These are phyloP conservation scores for Dermatemys mawii DNA, from an alignment of 2,113 vertebrate genomes.

Conservation along the genomic window DNA sequence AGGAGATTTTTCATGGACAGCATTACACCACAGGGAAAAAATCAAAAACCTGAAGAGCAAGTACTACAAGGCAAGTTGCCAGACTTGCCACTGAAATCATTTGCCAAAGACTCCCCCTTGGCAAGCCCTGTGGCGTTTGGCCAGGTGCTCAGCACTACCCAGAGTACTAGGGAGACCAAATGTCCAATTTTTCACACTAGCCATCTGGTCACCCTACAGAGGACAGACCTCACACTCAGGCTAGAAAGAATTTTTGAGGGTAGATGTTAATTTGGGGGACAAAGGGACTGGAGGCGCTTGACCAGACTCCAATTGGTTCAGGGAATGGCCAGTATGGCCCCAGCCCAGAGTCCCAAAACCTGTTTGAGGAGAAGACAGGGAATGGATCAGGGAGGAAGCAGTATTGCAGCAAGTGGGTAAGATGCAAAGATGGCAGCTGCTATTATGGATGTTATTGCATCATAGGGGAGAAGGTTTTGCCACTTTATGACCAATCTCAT, in stretches of 20 bases:
- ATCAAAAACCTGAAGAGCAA: not conserved
- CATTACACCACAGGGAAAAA: not conserved
- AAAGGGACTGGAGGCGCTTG: not conserved
- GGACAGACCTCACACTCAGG: not conserved
- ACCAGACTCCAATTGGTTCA: not conserved
- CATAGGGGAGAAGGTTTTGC: no score
- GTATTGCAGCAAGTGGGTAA: not conserved
- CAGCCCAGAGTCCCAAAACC: not conserved
- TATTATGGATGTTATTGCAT: not conserved
- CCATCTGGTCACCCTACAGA: no score
- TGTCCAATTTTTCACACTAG: no score
- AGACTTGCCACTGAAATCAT: not conserved
- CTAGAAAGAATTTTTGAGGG: not conserved
- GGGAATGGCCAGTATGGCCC: not conserved
- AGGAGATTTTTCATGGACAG: not conserved
- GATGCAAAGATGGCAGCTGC: not conserved
- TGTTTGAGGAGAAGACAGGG: not conserved
- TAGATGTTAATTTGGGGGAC: rapidly evolving
- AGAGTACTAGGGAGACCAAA: not conserved
- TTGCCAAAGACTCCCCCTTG: not conserved
- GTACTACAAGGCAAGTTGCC: not conserved
- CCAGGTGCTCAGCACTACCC: not conserved
- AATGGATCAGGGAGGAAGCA: not conserved
- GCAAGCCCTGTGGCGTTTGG: not conserved
- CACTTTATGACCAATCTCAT: not conserved